Evolutionary conservation across 2,797 vertebrate species (phyloP).

Genomic region (Acestrorhynchus altus): DNA sequence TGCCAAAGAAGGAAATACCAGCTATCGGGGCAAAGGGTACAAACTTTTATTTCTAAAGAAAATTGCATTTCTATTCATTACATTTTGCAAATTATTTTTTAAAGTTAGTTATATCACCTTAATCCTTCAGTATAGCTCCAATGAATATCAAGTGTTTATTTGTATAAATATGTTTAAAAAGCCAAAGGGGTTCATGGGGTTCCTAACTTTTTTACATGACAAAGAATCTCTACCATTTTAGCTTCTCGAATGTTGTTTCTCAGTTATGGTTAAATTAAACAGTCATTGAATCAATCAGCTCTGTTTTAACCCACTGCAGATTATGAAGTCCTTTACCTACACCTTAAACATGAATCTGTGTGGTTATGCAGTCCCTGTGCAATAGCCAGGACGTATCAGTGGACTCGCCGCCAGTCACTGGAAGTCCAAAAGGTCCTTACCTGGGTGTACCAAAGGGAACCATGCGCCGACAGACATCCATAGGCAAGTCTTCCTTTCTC

Average conservation of each 20-base stretch:
- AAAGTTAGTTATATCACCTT: too few relatives aligned
- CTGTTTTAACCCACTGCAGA: constrained; percentile 18
- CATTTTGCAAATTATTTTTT: too few relatives aligned
- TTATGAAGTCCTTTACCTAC: constrained; percentile 3
- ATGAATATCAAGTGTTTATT: too few relatives aligned
- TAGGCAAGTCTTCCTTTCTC: constrained; percentile 77
- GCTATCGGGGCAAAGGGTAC: too few relatives aligned
- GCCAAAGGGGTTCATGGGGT: too few relatives aligned
- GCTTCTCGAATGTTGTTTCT: neutral
- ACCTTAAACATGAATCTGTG: constrained; percentile 27
- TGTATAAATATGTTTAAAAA: too few relatives aligned
- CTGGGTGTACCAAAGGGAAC: constrained; percentile 89
- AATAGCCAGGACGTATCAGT: constrained; percentile 88
- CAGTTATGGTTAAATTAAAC: neutral
- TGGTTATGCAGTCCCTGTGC: constrained; percentile 81
- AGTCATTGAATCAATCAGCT: constrained; percentile 6
- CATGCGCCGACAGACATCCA: constrained; percentile 91
- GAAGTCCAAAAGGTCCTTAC: constrained; percentile 83
- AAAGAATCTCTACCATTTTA: too few relatives aligned
- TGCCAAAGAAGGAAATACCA: too few relatives aligned
- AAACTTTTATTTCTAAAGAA: too few relatives aligned
- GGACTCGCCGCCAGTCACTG: constrained; percentile 84
- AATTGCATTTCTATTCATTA: too few relatives aligned
- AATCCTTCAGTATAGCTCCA: too few relatives aligned
- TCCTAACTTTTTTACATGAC: too few relatives aligned